A percentile compares a stretch with the other conserved stretches of the same genome.
Evolutionary conservation across 1,140 invertebrate species (phyloP).

Genomic region (Acyrthosiphon pisum): DNA sequence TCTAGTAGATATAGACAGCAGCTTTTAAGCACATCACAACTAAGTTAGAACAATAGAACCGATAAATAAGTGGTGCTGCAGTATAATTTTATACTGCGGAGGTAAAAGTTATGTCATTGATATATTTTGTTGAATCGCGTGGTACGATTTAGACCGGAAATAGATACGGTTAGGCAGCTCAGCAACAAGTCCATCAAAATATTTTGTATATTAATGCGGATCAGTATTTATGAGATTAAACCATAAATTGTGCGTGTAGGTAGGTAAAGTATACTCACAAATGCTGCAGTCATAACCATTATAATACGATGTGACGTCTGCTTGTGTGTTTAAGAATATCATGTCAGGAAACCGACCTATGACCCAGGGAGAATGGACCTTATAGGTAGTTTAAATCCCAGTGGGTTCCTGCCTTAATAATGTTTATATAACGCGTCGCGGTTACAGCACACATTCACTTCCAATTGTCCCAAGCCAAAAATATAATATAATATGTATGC

Average conservation of each 20-base stretch:
- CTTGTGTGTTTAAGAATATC: background rate
- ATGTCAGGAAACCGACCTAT: background rate
- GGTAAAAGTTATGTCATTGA: background rate
- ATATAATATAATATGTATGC: background rate
- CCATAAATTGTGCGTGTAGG: no score
- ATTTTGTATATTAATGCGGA: background rate
- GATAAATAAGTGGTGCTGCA: background rate
- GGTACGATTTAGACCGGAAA: background rate
- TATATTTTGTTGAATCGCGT: background rate
- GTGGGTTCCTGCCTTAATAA: background rate
- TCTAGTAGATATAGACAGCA: no score
- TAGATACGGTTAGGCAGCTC: background rate
- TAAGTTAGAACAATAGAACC: background rate
- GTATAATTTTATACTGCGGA: no score
- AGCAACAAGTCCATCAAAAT: background rate
- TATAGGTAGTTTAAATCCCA: background rate
- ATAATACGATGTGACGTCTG: background rate
- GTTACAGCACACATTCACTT: constrained; percentile 28
- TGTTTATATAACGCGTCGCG: background rate
- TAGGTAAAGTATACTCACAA: background rate
- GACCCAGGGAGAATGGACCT: constrained; percentile 31
- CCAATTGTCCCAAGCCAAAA: background rate
- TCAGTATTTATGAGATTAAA: background rate
- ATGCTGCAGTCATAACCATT: background rate
- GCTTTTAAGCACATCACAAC: background rate